Evolutionary conservation across 1,140 invertebrate genomes (phyloP).

Genomic region (Periplaneta americana): DNA sequence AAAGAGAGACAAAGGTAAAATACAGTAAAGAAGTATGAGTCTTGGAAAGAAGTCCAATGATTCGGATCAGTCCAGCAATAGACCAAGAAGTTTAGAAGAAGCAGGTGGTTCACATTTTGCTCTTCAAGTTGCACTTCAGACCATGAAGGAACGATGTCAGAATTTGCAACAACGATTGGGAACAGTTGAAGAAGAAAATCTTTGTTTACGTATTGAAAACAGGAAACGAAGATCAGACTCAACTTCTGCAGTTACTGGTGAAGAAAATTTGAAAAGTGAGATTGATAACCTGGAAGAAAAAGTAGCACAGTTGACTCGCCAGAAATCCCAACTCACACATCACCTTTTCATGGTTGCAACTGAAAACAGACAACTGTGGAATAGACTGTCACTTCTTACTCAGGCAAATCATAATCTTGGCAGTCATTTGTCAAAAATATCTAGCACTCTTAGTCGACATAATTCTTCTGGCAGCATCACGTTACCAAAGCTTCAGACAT

Average conservation of each 20-base stretch:
- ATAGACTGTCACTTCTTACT: constrained; percentile 56
- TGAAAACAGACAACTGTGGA: constrained; percentile 75
- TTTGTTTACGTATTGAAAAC: constrained; percentile 50
- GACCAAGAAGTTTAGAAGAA: neutral
- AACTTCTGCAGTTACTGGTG: neutral
- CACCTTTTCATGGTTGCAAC: constrained; percentile 71
- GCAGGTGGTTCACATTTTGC: constrained; percentile 44
- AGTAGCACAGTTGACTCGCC: constrained; percentile 58
- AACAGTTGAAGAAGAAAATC: constrained; percentile 66
- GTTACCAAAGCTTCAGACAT: neutral
- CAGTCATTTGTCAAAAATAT: constrained; percentile 44
- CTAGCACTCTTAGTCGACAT: constrained; percentile 31
- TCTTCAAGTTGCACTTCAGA: constrained; percentile 67
- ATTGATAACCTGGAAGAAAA: constrained; percentile 42
- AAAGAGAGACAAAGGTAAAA: no score
- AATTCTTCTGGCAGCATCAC: neutral
- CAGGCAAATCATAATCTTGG: constrained; percentile 48
- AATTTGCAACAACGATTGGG: constrained; percentile 61
- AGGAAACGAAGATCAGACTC: constrained; percentile 10
- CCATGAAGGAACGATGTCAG: constrained; percentile 72
- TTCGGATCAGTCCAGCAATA: neutral
- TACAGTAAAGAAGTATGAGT: constrained; percentile 16
- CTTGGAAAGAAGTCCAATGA: neutral
- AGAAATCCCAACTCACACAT: constrained; percentile 66
- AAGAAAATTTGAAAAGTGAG: neutral